These are phyloP conservation scores for Hipposideros armiger DNA, from an alignment of 2,113 vertebrate genomes.

Conservation along the genomic window DNA sequence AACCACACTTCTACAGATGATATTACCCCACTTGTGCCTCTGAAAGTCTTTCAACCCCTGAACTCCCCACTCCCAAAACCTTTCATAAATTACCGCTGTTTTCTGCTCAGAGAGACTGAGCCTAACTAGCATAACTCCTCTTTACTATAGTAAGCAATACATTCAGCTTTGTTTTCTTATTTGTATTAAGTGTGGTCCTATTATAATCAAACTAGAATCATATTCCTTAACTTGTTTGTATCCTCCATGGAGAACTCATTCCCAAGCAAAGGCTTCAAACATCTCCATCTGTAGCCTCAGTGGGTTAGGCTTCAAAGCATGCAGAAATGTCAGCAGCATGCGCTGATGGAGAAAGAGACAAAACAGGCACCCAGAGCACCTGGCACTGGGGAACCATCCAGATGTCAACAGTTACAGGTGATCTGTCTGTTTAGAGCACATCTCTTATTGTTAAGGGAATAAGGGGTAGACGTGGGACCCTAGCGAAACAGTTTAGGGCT, in stretches of 20 bases:
- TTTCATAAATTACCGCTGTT: not conserved
- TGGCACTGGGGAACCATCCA: not conserved
- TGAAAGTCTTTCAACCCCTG: not conserved
- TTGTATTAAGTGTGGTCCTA: not conserved
- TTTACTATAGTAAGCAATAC: not conserved
- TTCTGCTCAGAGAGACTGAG: not conserved
- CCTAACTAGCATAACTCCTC: not conserved
- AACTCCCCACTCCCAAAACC: not conserved
- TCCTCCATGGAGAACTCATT: not conserved
- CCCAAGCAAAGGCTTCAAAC: not conserved
- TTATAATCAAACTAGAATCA: not conserved
- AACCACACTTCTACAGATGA: not conserved
- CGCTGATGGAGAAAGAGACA: not conserved
- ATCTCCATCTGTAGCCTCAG: not conserved
- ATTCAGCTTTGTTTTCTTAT: not conserved
- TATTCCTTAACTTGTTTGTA: not conserved
- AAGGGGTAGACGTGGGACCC: not conserved
- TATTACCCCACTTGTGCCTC: not conserved
- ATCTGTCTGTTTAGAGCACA: not conserved
- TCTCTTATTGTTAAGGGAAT: not conserved
- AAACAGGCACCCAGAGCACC: not conserved
- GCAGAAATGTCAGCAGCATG: not conserved
- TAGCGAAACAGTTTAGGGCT: not conserved
- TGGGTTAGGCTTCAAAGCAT: not conserved
- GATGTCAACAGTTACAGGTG: not conserved